Evolutionary conservation across 2,113 vertebrate species (phyloP).

Genomic region (Neogale vison): DNA sequence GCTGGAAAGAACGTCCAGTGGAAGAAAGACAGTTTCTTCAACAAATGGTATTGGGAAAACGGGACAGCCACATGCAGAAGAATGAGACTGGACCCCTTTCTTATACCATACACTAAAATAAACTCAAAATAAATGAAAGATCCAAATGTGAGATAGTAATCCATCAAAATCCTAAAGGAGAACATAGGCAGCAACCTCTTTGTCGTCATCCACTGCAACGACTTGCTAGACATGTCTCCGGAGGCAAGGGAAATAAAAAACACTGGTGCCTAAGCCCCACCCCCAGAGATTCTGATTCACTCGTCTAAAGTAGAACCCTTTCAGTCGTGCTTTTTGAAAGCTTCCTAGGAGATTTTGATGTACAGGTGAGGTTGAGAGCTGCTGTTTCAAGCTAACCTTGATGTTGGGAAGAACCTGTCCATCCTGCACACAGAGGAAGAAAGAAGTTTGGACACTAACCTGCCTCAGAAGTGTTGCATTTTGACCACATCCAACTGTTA

Average conservation of each 20-base stretch:
- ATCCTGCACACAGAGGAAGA: not conserved
- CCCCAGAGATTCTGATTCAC: not conserved
- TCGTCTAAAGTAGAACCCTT: not conserved
- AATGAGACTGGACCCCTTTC: not conserved
- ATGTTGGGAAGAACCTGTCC: not conserved
- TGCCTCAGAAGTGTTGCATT: not conserved
- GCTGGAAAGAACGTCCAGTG: not conserved
- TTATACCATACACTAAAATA: not conserved
- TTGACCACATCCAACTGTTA: not conserved
- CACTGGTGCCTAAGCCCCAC: not conserved
- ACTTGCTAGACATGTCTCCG: not conserved
- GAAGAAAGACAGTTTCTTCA: not conserved
- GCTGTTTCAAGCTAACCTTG: not conserved
- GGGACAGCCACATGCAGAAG: not conserved
- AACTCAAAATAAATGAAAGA: not conserved
- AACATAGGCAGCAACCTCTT: not conserved
- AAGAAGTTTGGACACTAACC: not conserved
- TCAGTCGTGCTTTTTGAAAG: not conserved
- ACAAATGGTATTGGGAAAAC: not conserved
- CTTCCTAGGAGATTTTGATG: not conserved
- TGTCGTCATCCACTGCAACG: not conserved
- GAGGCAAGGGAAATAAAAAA: not conserved
- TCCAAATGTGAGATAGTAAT: not conserved
- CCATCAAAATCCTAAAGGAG: not conserved
- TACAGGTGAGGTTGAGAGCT: not conserved